Base-by-base conservation (phyloP, 2,113 vertebrate genomes). In the Tenebrosternarchus preto region DNA sequence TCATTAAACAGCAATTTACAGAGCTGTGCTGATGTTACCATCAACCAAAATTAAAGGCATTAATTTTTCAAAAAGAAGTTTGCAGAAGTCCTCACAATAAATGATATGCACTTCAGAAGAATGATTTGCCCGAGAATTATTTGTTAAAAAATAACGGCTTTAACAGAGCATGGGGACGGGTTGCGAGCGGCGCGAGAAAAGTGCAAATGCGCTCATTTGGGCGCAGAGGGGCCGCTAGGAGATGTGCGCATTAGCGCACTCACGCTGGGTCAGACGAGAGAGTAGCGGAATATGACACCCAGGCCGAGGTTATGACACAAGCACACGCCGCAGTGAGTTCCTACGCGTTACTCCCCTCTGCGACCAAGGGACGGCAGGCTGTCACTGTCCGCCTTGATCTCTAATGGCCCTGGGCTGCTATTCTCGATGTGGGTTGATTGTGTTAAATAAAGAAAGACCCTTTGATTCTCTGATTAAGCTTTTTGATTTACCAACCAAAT, bases 1-100 rank as follows among this genome's bases (percentile, higher is more conserved):
- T 99, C 98, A 99, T 99, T 99, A 99, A 99, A 99, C 94, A 96
- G 96, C 98, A 98, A 99, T 99, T 99, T 99, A 98, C 95, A 95
- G 95, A 98, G 96, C 96, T 94, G 93, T 94, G 93, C 95, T 98
- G 97, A 98, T 99, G 96, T 96, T 98, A 95, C 96, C 97, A 99
- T 99, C 97, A 98, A 98, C 95, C 95, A 97, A 98, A 99, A 99
- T 99, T 98, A 98, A 99, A 98, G 95, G 96, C 97, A 97, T 99
- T 98, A 96, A 98, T 99, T 98, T 98, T 98, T 98, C 95, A 97
- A 95, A 83, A 85, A 90, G 89, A 93, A 92, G 94, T 97, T 99
- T 95, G 96, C 94, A 93, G 91, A 98, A 98, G 96, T 97, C 95
- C 94, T 95, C 93, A 93, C 94, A 95, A 92, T 96, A 98, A 98